These are phyloP conservation scores for Entomyzon cyanotis DNA, from an alignment of 2,113 vertebrate genomes.

Conservation along the genomic window DNA sequence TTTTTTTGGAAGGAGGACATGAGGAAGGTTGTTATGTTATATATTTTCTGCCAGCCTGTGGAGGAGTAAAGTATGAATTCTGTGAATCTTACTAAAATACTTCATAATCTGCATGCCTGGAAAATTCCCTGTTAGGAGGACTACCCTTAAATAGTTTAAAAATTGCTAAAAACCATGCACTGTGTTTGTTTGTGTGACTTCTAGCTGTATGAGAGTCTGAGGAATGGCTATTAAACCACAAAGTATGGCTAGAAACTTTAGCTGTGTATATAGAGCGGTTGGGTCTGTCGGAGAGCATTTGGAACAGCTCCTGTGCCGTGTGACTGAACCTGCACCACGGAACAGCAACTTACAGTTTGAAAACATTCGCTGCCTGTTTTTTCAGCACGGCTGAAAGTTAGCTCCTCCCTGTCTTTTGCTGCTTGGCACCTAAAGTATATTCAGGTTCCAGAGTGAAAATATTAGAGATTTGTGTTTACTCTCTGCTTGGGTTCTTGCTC, in stretches of 20 bases:
- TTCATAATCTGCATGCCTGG: background rate
- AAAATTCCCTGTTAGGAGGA: background rate
- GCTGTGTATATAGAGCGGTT: background rate
- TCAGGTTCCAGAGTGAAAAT: background rate
- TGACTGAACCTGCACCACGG: background rate
- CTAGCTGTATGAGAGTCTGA: background rate
- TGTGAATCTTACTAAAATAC: background rate
- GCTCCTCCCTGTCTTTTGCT: background rate
- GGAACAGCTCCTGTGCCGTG: accelerated
- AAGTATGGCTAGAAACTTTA: background rate
- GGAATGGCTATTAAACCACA: background rate
- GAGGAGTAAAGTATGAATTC: background rate
- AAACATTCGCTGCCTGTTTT: background rate
- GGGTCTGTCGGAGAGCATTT: background rate
- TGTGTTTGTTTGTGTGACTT: background rate
- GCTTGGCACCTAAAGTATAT: background rate
- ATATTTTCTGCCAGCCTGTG: background rate
- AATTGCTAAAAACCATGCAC: background rate
- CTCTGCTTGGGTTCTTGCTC: background rate
- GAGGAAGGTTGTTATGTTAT: background rate
- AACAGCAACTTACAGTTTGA: background rate
- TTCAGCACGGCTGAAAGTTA: background rate
- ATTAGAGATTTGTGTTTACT: background rate
- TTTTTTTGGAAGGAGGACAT: background rate
- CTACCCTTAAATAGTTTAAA: background rate